Percentiles rank a stretch among this genome's conserved stretches.
These are phyloP conservation scores for Tenthredo mesomela DNA, from an alignment of 2,888 invertebrate genomes.

Conservation along the genomic window DNA sequence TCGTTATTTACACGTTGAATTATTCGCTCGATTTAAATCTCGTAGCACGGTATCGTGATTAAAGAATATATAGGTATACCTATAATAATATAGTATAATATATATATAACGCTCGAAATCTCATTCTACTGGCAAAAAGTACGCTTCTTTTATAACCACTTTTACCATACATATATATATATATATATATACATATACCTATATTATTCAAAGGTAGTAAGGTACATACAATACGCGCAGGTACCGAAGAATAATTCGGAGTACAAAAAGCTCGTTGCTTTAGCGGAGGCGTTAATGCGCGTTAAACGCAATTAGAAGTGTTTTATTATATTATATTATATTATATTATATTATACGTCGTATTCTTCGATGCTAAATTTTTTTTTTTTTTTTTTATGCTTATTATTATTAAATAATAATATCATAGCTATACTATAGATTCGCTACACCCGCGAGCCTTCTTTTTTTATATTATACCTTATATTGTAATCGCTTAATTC, in stretches of 20 bases:
- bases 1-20: slow-evolving; percentile 13
- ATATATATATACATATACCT: no score
- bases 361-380: not conserved
- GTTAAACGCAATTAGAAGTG: slow-evolving; percentile 35
- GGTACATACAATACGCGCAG: not conserved
- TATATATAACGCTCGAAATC: not conserved
- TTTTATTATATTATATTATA: no score
- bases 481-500: not conserved
- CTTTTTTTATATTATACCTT: no score
- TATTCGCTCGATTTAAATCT: slow-evolving; percentile 35
- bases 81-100: not conserved
- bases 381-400: not conserved
- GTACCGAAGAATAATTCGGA: slow-evolving; percentile 27
- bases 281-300: slow-evolving; percentile 19
- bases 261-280: slow-evolving; percentile 32
- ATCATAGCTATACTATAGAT: not conserved
- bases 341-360: not conserved
- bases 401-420: not conserved
- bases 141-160: not conserved
- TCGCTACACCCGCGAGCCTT: not conserved
- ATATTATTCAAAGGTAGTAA: not conserved
- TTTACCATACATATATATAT: not conserved
- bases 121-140: not conserved
- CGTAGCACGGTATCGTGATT: slow-evolving; percentile 3
- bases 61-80: not conserved